Conservation (phyloP, 2,888 invertebrate genomes). For the Chorisops tibialis region DNA sequence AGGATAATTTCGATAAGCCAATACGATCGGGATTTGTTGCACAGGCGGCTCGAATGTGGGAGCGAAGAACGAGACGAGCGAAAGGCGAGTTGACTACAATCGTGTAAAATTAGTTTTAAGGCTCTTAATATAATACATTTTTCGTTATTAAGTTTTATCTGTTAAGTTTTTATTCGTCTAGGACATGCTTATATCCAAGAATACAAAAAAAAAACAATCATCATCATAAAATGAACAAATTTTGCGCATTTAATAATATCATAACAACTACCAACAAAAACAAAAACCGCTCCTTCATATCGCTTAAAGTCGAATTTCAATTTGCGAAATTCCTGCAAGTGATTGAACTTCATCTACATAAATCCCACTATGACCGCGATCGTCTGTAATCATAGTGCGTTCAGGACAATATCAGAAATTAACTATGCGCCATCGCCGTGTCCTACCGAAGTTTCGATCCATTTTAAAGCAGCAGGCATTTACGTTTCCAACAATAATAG, state of each 20-base stretch:
- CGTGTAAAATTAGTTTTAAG: constrained; percentile 18
- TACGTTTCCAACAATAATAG: constrained; percentile 21
- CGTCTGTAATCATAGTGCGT: constrained; percentile 6
- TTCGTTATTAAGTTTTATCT: background rate
- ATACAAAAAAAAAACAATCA: background rate
- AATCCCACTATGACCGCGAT: background rate
- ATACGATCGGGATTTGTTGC: constrained; percentile 33
- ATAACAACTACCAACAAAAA: background rate
- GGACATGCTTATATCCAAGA: no score
- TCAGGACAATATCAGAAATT: background rate
- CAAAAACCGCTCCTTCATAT: background rate
- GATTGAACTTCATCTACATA: background rate
- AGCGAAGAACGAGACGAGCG: constrained; percentile 27
- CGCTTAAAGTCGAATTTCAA: constrained; percentile 16
- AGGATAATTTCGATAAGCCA: constrained; percentile 27
- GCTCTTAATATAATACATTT: background rate
- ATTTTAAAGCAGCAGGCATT: constrained; percentile 17
- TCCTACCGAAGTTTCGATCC: background rate
- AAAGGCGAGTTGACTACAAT: constrained; percentile 26
- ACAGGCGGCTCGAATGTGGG: constrained; percentile 35
- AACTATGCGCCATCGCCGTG: background rate
- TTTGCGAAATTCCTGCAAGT: constrained; percentile 3
- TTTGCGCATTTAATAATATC: constrained; percentile 15
- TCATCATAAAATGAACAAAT: background rate
- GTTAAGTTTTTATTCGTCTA: background rate